Evolutionary conservation across 2,797 vertebrate species (phyloP).

Genomic region (Rhinatrema bivittatum): DNA sequence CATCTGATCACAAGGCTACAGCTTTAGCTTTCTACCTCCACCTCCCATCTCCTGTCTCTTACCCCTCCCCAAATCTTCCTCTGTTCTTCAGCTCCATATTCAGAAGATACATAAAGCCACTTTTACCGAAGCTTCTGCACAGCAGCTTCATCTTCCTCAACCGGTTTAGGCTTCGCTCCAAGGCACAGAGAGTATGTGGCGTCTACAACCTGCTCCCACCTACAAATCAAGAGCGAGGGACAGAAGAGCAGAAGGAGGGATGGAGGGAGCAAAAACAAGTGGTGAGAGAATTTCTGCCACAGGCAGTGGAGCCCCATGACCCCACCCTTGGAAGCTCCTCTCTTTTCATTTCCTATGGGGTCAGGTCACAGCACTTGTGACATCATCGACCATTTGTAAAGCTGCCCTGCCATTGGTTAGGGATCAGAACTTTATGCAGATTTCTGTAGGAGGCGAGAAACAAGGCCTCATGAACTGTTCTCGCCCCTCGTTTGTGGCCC

Average conservation of each 20-base stretch:
- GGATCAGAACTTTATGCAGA: no score
- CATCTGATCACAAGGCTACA: no score
- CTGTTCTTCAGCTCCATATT: no score
- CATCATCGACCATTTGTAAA: background rate
- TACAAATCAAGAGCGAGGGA: conserved; percentile 20
- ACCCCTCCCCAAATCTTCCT: no score
- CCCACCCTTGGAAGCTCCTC: background rate
- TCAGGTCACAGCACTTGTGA: background rate
- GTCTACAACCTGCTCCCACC: conserved; percentile 94
- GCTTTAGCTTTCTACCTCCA: background rate
- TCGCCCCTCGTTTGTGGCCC: no score
- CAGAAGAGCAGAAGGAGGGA: background rate
- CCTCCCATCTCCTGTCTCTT: no score
- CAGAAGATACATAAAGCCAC: no score
- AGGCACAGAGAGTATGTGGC: conserved; percentile 78
- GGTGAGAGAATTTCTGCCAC: no score
- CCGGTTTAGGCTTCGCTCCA: conserved; percentile 71
- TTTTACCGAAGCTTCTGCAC: conserved; percentile 84
- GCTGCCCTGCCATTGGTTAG: background rate
- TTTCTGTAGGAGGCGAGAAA: no score
- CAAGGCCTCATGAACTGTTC: no score
- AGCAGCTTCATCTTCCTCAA: conserved; percentile 69
- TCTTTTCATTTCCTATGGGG: background rate
- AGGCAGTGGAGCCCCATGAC: no score
- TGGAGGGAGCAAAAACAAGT: no score